Percentiles rank a stretch among this genome's conserved stretches.
Conservation (phyloP, 64 coral and sea anemone species). For the Montipora capricornis region DNA sequence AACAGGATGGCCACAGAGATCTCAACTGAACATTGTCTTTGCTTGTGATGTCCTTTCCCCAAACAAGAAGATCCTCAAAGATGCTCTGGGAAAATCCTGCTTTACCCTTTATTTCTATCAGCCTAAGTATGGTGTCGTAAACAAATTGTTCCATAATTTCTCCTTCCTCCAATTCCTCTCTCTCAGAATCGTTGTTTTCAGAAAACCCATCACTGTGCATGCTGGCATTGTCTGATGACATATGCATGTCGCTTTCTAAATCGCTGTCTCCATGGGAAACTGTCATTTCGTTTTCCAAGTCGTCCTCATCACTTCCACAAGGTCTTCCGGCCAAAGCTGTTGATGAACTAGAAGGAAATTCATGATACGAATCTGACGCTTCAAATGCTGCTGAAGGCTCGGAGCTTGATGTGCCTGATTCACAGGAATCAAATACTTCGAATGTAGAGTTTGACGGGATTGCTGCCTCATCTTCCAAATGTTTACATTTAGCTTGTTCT, state of each 20-base stretch:
- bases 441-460: neutral
- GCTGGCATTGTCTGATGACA: neutral
- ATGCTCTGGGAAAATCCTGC: slow-evolving; percentile 68
- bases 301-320: neutral
- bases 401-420: neutral
- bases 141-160: slow-evolving; percentile 50
- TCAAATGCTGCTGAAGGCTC: neutral
- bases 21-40: slow-evolving; percentile 16
- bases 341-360: neutral
- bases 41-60: slow-evolving; percentile 36
- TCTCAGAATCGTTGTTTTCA: neutral
- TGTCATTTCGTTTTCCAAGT: neutral
- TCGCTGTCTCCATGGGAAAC: neutral
- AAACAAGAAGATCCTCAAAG: slow-evolving; percentile 66
- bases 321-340: too few relatives aligned
- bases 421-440: neutral
- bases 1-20: slow-evolving; percentile 53
- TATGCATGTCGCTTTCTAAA: neutral
- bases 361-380: neutral
- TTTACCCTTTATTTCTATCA: slow-evolving; percentile 74
- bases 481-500: neutral
- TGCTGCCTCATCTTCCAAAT: neutral
- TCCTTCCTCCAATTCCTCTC: neutral
- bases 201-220: slow-evolving; percentile 3
- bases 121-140: slow-evolving; percentile 60